Base-by-base conservation (phyloP, 2,113 vertebrate species). In the Megalops atlanticus region DNA sequence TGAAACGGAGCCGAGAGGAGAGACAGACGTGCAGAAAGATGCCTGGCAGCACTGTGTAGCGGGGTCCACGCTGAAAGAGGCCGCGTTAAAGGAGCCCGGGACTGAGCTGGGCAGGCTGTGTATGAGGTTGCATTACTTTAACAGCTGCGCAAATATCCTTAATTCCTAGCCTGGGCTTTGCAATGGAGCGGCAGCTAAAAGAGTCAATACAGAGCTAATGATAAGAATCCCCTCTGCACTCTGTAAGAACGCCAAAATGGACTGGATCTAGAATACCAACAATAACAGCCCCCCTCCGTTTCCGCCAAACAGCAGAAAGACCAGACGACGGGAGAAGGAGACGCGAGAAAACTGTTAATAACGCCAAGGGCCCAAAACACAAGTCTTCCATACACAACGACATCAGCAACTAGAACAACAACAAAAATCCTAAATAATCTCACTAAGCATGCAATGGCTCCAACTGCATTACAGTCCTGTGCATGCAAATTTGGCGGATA, bases 141-240 rank as follows among this genome's bases (percentile, higher is more conserved):
- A 86, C 91, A 92, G 90, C 92, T 92, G 91, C 88, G 89, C 84
- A 92, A 92, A 92, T 88, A 90, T 73, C 84, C 86, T 86, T 91
- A 90, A 91, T 90, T 85, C 90, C 86, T 85, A 68, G 84, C 78
- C 86, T 91, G 88, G n/a, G 87, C 89, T 90, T 87, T 38, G 58
- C 64, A 43, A 70, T 33, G 74, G 80, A 82, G 74, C 79, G 82
- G 84, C 80, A 39, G 71, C 70, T 86, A 71, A 75, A 69, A 84
- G 81, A 84, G 85, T 85, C 86, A 89, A 87, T 79, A 84, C 35
- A 38, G 77, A 79, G 85, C 88, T 89, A 91, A 90, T 89, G 87
- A 89, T 82, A 87, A 85, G 84, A 80, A 85, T 86, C 78, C 84
- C 80, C 84, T 80, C 81, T 64, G 79, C 81, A 83, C 86, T 87